Conservation (phyloP, 1,140 invertebrate species). For the Aphelinus atriplicis region DNA sequence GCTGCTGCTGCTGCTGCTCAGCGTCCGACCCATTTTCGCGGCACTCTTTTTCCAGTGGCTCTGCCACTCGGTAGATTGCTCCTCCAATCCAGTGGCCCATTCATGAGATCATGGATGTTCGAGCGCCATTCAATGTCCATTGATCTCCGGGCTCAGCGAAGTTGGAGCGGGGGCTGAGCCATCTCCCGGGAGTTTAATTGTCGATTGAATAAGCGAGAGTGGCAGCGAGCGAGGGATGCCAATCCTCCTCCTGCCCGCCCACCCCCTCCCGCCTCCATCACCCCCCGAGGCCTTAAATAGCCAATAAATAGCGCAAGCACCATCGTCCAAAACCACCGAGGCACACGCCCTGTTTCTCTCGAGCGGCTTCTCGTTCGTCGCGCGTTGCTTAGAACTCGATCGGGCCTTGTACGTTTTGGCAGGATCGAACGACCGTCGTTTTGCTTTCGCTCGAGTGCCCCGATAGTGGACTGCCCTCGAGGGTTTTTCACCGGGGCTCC, state of each 20-base stretch:
- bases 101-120: background rate
- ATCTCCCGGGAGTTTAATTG: conserved; percentile 5
- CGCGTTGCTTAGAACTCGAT: too few relatives aligned
- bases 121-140: background rate
- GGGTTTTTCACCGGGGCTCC: too few relatives aligned
- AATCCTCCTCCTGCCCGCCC: background rate
- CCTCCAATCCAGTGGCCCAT: background rate
- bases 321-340: too few relatives aligned
- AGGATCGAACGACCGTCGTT: too few relatives aligned
- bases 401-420: too few relatives aligned
- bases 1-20: too few relatives aligned
- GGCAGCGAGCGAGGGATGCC: background rate
- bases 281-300: background rate
- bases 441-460: too few relatives aligned
- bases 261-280: background rate
- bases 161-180: background rate
- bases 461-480: too few relatives aligned
- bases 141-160: background rate
- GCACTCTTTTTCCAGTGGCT: background rate
- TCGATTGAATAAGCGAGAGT: background rate
- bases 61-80: background rate
- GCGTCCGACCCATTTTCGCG: background rate
- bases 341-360: too few relatives aligned
- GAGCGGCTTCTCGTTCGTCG: too few relatives aligned
- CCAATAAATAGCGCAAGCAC: background rate